phyloP scores from a whole-genome alignment of 2,113 vertebrate species.

The Dendrocopos noguchii region DNA sequence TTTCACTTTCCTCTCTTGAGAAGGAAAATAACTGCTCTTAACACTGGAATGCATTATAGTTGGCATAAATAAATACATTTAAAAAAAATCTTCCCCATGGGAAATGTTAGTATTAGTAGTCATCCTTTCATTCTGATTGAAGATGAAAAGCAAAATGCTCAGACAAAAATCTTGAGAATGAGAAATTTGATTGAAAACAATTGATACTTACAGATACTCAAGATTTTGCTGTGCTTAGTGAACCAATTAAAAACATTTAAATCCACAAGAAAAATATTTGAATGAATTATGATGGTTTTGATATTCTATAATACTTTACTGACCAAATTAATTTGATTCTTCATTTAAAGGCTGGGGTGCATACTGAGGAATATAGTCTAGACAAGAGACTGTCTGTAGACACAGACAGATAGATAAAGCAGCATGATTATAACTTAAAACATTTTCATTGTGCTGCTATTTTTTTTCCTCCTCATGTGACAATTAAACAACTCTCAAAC shows the following conservation, averaged over 20 bases:
- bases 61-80: not conserved
- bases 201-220: not conserved
- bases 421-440: not conserved
- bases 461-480: not conserved
- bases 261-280: not conserved
- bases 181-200: conserved; percentile 2
- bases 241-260: conserved; percentile 16
- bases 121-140: not conserved
- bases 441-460: not conserved
- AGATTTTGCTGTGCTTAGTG: not conserved
- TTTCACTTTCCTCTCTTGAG: not conserved
- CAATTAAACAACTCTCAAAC: not conserved
- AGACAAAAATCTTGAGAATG: not conserved
- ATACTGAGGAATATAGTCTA: not conserved
- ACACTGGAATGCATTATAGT: not conserved
- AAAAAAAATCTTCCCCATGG: not conserved
- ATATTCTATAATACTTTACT: not conserved
- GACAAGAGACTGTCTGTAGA: not conserved
- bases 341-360: not conserved
- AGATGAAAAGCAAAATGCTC: not conserved
- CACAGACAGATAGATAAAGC: not conserved
- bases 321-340: not conserved
- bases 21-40: conserved; percentile 13
- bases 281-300: not conserved
- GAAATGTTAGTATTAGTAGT: not conserved